These are phyloP conservation scores for Torymus texanus DNA, from an alignment of 2,888 invertebrate genomes.

Conservation along the genomic window DNA sequence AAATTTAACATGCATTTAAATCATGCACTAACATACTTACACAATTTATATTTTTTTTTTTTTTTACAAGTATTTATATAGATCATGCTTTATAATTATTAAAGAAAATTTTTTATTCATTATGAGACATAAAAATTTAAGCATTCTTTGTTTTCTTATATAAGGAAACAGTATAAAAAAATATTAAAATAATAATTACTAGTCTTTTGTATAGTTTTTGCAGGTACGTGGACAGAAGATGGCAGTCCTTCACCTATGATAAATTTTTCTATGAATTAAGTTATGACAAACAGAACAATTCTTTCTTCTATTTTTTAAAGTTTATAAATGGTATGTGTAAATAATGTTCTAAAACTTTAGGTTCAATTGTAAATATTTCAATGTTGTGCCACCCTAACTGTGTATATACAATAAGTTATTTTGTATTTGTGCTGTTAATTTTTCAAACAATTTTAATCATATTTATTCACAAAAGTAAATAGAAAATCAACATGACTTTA, in stretches of 20 bases:
- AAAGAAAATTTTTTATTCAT: conserved; percentile 20
- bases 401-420: too few relatives aligned
- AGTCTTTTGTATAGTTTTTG: conserved; percentile 69
- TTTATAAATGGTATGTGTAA: conserved; percentile 5
- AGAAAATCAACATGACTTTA: background rate
- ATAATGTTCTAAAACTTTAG: background rate
- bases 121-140: conserved; percentile 15
- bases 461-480: background rate
- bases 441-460: too few relatives aligned
- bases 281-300: conserved; percentile 7
- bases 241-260: conserved; percentile 69
- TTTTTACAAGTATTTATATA: conserved; percentile 3
- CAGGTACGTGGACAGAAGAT: conserved; percentile 68
- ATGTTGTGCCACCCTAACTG: too few relatives aligned
- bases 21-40: conserved; percentile 23
- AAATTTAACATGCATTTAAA: conserved; percentile 8
- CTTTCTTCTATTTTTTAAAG: background rate
- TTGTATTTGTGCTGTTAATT: too few relatives aligned
- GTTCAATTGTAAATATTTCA: too few relatives aligned
- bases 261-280: conserved; percentile 50
- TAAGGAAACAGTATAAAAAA: conserved; percentile 48
- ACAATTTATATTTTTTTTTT: conserved; percentile 1
- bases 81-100: conserved; percentile 33
- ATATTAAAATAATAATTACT: conserved; percentile 70
- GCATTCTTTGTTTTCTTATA: conserved; percentile 15